Percentiles rank a stretch among this genome's conserved stretches.
phyloP scores from a whole-genome alignment of 1,140 invertebrate genomes.

The Phocides pigmalion region DNA sequence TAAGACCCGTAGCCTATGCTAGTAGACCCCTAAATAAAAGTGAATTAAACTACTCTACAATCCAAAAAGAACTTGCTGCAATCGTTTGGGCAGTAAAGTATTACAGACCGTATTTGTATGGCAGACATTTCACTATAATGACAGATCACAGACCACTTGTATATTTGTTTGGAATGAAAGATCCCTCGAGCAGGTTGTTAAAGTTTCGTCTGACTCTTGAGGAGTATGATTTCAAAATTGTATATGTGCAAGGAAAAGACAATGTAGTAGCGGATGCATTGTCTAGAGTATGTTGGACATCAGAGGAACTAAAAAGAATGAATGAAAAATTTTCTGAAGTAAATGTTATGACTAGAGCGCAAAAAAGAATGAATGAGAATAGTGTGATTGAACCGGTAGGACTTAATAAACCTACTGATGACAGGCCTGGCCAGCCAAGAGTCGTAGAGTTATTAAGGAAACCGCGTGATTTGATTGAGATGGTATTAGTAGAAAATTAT shows the following conservation, averaged over 20 bases:
- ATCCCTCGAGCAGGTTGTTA: slow-evolving; percentile 36
- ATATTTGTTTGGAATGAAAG: slow-evolving; percentile 29
- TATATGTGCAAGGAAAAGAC: slow-evolving; percentile 34
- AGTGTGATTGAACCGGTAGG: too few relatives aligned
- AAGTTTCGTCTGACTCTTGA: slow-evolving; percentile 35
- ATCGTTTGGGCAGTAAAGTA: slow-evolving; percentile 12
- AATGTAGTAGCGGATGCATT: slow-evolving; percentile 38
- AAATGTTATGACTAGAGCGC: not conserved
- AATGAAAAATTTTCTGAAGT: slow-evolving; percentile 11
- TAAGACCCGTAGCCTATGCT: slow-evolving; percentile 11
- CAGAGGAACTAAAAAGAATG: slow-evolving; percentile 2
- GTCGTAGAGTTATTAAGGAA: too few relatives aligned
- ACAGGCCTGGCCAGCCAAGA: too few relatives aligned
- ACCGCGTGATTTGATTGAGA: slow-evolving; percentile 20
- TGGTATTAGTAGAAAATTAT: slow-evolving; percentile 16
- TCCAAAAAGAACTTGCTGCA: slow-evolving; percentile 12
- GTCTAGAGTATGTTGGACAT: slow-evolving; percentile 21
- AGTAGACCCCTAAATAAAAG: slow-evolving; percentile 17
- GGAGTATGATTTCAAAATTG: slow-evolving; percentile 36
- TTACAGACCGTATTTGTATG: slow-evolving; percentile 11
- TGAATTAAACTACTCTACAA: slow-evolving; percentile 19
- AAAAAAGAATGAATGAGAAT: not conserved
- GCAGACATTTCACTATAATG: not conserved
- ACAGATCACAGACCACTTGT: slow-evolving; percentile 29
- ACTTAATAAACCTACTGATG: too few relatives aligned